A percentile compares a stretch with the other conserved stretches of the same genome.
Evolutionary conservation across 2,888 invertebrate species (phyloP).

Genomic region (Bellardia bayeri): DNA sequence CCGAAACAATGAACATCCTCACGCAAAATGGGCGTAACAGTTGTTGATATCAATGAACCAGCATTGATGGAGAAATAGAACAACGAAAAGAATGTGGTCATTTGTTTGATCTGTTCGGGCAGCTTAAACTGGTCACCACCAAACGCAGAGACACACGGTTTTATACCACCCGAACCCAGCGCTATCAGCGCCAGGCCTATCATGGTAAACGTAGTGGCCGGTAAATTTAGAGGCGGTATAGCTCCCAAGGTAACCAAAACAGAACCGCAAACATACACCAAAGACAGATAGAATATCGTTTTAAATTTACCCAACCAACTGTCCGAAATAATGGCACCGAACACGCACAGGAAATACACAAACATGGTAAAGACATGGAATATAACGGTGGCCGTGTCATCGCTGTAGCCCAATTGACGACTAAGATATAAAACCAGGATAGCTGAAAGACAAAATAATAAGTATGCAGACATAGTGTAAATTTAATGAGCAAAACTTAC

Average conservation of each 20-base stretch:
- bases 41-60: constrained; percentile 90
- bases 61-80: constrained; percentile 89
- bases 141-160: constrained; percentile 92
- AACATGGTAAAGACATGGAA: constrained; percentile 91
- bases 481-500: constrained; percentile 86
- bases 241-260: constrained; percentile 87
- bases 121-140: constrained; percentile 91
- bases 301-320: constrained; percentile 92
- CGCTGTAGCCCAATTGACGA: constrained; percentile 87
- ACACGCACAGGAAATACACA: constrained; percentile 90
- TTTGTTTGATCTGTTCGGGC: constrained; percentile 87
- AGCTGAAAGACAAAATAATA: constrained; percentile 85
- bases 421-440: constrained; percentile 90
- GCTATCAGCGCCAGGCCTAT: constrained; percentile 89
- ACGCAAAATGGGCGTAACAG: constrained; percentile 90
- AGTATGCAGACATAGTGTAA: not conserved
- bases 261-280: constrained; percentile 90
- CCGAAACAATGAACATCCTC: constrained; percentile 88
- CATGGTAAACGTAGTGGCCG: constrained; percentile 86
- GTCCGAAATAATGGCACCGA: constrained; percentile 92
- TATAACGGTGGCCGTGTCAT: constrained; percentile 88
- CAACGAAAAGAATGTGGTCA: constrained; percentile 90
- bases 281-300: constrained; percentile 89
- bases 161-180: constrained; percentile 92
- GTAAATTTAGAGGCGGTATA: constrained; percentile 85